phyloP scores from a whole-genome alignment of 2,888 invertebrate genomes.

The Germaria angustata region DNA sequence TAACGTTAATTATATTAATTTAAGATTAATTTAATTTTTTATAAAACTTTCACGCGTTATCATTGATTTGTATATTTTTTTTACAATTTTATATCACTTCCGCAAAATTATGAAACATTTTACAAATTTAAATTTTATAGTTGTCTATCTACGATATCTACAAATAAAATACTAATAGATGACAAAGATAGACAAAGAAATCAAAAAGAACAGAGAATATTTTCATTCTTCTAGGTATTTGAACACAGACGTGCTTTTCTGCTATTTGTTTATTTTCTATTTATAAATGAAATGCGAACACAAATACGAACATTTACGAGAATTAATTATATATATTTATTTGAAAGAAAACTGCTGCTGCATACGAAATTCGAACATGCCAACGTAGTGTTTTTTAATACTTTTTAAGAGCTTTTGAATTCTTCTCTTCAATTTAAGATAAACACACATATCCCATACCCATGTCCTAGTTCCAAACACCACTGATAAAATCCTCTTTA shows the following conservation, averaged over 20 bases:
- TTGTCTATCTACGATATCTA: conserved; percentile 11
- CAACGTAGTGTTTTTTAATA: not conserved
- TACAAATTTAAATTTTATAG: conserved; percentile 9
- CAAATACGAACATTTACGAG: conserved; percentile 4
- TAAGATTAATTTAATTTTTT: conserved; percentile 38
- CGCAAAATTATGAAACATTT: conserved; percentile 10
- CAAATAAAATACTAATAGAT: not conserved
- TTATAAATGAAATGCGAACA: not conserved
- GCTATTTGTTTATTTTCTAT: not conserved
- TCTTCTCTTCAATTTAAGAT: too few relatives aligned
- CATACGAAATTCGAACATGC: not conserved
- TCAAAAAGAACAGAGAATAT: not conserved
- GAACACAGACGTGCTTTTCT: not conserved
- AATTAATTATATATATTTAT: not conserved
- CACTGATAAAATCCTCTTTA: too few relatives aligned
- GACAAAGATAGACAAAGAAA: not conserved
- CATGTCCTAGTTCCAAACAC: too few relatives aligned
- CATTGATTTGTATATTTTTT: conserved; percentile 47
- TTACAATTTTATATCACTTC: conserved; percentile 33
- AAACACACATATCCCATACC: too few relatives aligned
- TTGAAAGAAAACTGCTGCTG: conserved; percentile 17
- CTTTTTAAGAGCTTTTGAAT: not conserved
- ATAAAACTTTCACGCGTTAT: conserved; percentile 49
- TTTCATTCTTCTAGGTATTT: not conserved
- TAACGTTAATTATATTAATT: conserved; percentile 49